phyloP scores from a whole-genome alignment of 2,113 vertebrate genomes.

The Uria aalge region DNA sequence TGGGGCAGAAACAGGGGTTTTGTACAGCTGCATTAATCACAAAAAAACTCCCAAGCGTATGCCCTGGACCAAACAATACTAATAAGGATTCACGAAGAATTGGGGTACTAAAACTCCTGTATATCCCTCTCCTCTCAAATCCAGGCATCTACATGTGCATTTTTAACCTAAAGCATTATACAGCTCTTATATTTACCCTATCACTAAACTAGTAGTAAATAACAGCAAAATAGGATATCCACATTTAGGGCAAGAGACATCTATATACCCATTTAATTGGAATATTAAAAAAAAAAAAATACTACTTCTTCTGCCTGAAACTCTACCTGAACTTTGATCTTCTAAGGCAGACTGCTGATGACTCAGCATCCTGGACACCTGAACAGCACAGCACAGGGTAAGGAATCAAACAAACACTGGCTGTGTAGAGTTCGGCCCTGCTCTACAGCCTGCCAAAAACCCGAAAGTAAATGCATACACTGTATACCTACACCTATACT shows the following conservation, averaged over 20 bases:
- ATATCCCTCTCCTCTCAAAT: not conserved
- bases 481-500: not conserved
- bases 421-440: not conserved
- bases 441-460: not conserved
- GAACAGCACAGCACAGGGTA: not conserved
- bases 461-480: not conserved
- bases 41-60: not conserved
- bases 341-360: not conserved
- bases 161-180: not conserved
- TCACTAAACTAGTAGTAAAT: not conserved
- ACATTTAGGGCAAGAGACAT: not conserved
- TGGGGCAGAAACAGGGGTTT: not conserved
- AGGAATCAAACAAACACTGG: not conserved
- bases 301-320: not conserved
- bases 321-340: not conserved
- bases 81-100: not conserved
- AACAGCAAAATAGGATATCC: not conserved
- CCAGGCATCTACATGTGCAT: not conserved
- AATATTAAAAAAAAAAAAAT: not conserved
- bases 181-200: not conserved
- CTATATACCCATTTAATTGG: not conserved
- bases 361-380: not conserved
- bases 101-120: not conserved
- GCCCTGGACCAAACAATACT: not conserved
- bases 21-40: not conserved